Conservation (phyloP, 2,113 vertebrate genomes). For the Austrofundulus limnaeus region DNA sequence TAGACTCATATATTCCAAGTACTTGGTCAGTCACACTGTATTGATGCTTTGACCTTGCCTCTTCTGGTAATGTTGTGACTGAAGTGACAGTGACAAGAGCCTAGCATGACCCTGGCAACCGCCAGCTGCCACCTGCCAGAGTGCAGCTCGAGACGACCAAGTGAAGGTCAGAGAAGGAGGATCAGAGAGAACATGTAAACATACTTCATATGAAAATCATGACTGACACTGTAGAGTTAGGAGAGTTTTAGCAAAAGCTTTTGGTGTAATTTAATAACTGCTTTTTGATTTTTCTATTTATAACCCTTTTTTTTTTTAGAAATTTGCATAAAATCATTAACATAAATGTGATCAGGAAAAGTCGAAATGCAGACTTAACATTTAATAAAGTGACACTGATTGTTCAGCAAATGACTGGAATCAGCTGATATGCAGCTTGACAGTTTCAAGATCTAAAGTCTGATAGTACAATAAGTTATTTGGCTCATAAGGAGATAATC, state of each 20-base stretch:
- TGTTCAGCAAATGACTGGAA: no score
- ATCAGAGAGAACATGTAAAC: constrained; percentile 53
- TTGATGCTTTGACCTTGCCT: constrained; percentile 63
- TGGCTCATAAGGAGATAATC: no score
- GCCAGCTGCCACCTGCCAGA: constrained; percentile 64
- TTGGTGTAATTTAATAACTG: not conserved
- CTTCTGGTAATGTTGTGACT: constrained; percentile 50
- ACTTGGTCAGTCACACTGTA: constrained; percentile 9
- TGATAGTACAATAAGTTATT: no score
- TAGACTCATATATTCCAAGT: not conserved
- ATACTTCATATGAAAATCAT: constrained; percentile 29
- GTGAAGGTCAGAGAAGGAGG: constrained; percentile 68
- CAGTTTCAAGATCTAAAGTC: no score
- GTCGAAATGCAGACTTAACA: no score
- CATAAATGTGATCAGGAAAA: no score
- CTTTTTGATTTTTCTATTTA: not conserved
- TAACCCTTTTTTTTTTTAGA: not conserved
- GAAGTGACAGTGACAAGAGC: constrained; percentile 61
- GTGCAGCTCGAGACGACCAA: constrained; percentile 35
- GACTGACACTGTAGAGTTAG: constrained; percentile 15
- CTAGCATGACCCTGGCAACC: constrained; percentile 69
- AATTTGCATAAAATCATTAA: no score
- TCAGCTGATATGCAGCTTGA: no score
- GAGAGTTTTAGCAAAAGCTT: not conserved
- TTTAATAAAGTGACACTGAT: no score